Conservation (phyloP, 2,113 vertebrate genomes). For the Poeciliopsis retropinna region DNA sequence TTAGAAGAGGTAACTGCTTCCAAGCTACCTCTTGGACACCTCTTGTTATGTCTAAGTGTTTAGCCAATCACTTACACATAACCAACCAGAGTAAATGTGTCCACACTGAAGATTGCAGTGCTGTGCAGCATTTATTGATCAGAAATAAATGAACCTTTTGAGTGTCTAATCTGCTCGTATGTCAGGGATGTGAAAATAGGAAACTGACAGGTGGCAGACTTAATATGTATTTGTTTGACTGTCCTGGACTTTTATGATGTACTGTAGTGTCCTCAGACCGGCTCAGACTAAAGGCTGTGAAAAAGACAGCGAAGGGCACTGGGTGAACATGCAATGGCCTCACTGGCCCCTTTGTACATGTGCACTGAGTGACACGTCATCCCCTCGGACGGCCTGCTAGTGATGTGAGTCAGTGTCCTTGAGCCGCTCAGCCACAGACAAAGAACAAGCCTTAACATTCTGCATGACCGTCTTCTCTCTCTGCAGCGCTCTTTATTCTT, state of each 20-base stretch:
- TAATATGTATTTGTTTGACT: conserved; percentile 42
- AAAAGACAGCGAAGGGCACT: conserved; percentile 67
- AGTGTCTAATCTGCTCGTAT: too few relatives aligned
- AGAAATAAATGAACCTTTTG: not conserved
- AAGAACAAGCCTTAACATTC: conserved; percentile 63
- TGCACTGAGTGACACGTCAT: conserved; percentile 74
- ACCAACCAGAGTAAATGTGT: not conserved
- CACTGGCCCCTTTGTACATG: conserved; percentile 65
- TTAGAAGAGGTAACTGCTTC: too few relatives aligned
- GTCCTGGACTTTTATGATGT: conserved; percentile 42
- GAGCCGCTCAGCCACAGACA: conserved; percentile 73
- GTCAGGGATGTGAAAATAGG: not conserved
- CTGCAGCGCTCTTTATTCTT: conserved; percentile 42
- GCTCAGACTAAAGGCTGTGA: conserved; percentile 32
- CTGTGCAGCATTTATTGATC: not conserved
- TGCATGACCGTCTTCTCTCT: conserved; percentile 50
- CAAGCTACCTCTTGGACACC: too few relatives aligned
- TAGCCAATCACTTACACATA: too few relatives aligned
- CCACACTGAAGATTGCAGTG: not conserved
- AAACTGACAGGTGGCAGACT: conserved; percentile 61
- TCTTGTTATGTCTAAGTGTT: too few relatives aligned
- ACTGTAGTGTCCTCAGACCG: conserved; percentile 13
- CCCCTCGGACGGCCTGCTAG: conserved; percentile 69
- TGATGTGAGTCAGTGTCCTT: conserved; percentile 82
- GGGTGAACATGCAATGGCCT: conserved; percentile 59